A percentile compares a stretch with the other conserved stretches of the same genome.
Conservation (phyloP, 2,888 invertebrate genomes). For the Miltochrista miniata region DNA sequence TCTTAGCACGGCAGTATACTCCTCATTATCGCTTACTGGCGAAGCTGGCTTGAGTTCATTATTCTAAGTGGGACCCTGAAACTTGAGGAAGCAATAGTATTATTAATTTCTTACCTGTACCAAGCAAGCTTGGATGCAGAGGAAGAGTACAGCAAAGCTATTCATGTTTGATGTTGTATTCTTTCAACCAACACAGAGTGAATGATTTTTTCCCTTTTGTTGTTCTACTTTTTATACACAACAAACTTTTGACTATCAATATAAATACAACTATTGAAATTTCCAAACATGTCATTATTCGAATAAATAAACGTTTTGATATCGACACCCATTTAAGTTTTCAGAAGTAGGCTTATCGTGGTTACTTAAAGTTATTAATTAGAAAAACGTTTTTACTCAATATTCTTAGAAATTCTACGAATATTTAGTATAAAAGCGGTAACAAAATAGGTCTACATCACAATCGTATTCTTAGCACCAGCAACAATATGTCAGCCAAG, state of each 20-base stretch:
- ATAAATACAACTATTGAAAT: neutral
- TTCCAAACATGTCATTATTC: neutral
- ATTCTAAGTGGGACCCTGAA: no score
- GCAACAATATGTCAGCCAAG: slow-evolving; percentile 21
- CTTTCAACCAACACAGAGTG: slow-evolving; percentile 15
- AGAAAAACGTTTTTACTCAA: slow-evolving; percentile 31
- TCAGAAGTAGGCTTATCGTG: neutral
- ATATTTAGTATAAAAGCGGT: neutral
- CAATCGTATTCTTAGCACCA: neutral
- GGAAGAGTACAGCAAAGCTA: slow-evolving; percentile 35
- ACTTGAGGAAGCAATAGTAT: no score
- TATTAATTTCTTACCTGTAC: slow-evolving; percentile 37
- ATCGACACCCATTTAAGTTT: no score
- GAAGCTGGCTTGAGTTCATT: no score
- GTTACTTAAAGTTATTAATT: neutral
- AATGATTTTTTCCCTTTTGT: neutral
- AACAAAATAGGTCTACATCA: neutral
- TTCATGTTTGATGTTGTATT: slow-evolving; percentile 34
- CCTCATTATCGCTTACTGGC: no score
- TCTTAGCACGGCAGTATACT: no score
- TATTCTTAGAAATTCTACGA: slow-evolving; percentile 15
- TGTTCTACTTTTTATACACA: neutral
- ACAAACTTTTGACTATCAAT: neutral
- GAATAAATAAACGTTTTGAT: neutral
- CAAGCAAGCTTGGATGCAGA: slow-evolving; percentile 46